A percentile compares a stretch with the other conserved stretches of the same genome.
These are phyloP conservation scores for Drosophila colorata DNA, from an alignment of 2,888 invertebrate species.

Conservation along the genomic window DNA sequence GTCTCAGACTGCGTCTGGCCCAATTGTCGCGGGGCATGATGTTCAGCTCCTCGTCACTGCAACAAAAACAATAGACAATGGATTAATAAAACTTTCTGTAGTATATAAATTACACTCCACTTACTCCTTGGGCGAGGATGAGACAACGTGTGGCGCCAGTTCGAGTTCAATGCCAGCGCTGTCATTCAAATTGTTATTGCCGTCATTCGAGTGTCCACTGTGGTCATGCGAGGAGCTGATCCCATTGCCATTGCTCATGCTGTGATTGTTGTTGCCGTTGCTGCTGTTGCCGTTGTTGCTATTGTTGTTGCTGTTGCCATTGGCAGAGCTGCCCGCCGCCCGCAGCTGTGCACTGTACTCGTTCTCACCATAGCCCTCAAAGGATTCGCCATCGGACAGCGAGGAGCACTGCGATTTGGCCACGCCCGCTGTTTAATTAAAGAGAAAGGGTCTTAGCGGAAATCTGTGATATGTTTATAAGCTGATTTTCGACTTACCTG, in stretches of 20 bases:
- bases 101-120: conserved; percentile 42
- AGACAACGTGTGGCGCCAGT: conserved; percentile 83
- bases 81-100: conserved; percentile 39
- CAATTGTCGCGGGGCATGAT: conserved; percentile 92
- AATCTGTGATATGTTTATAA: conserved; percentile 7
- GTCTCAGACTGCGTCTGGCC: conserved; percentile 93
- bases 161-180: conserved; percentile 84
- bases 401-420: conserved; percentile 86
- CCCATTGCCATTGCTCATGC: conserved; percentile 38
- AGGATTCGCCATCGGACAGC: conserved; percentile 92
- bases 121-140: conserved; percentile 81
- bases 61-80: conserved; percentile 66
- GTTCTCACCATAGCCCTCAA: conserved; percentile 91
- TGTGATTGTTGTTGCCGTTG: conserved; percentile 33
- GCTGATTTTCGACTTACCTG: conserved; percentile 71
- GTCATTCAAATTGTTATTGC: conserved; percentile 79
- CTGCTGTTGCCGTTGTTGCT: conserved; percentile 28
- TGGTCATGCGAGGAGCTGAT: conserved; percentile 47
- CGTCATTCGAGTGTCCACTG: conserved; percentile 76
- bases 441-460: neutral
- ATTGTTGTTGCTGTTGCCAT: conserved; percentile 27
- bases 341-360: conserved; percentile 75
- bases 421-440: conserved; percentile 67
- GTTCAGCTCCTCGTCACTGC: conserved; percentile 87
- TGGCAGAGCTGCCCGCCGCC: conserved; percentile 30